Percentiles rank a stretch among this genome's conserved stretches.
Conservation (phyloP, 2,797 vertebrate genomes). For the Anguilla marmorata region DNA sequence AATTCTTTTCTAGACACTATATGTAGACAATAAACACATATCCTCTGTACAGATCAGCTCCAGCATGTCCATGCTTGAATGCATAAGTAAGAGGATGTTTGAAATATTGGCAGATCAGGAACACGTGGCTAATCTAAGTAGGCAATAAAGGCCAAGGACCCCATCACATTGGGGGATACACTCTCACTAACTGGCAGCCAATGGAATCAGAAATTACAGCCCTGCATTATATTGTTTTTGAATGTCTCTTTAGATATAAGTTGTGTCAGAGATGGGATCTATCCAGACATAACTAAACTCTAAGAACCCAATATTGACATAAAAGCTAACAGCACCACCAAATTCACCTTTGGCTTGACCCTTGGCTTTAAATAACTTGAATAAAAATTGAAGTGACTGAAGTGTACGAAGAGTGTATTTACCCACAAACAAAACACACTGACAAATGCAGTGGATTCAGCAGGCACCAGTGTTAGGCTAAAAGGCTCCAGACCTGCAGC, state of each 20-base stretch:
- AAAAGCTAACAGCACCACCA: neutral
- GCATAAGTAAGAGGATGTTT: neutral
- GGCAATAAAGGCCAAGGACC: neutral
- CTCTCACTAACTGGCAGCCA: neutral
- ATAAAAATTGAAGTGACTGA: neutral
- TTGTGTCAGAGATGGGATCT: neutral
- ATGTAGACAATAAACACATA: no score
- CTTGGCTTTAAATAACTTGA: neutral
- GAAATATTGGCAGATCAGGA: neutral
- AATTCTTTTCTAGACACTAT: no score
- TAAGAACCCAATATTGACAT: neutral
- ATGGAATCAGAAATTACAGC: neutral
- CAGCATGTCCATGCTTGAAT: neutral
- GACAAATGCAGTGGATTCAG: neutral
- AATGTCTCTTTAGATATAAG: neutral
- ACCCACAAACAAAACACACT: neutral
- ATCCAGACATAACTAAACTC: neutral
- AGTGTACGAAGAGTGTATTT: neutral
- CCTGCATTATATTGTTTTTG: neutral
- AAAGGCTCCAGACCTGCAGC: neutral
- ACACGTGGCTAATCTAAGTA: neutral
- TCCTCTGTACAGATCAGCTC: no score
- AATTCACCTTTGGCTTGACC: neutral
- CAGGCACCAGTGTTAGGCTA: neutral
- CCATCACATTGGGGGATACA: neutral